Percentiles rank a stretch among this genome's conserved stretches.
Conservation (phyloP, 1,140 invertebrate genomes). For the Acromyrmex charruanus region DNA sequence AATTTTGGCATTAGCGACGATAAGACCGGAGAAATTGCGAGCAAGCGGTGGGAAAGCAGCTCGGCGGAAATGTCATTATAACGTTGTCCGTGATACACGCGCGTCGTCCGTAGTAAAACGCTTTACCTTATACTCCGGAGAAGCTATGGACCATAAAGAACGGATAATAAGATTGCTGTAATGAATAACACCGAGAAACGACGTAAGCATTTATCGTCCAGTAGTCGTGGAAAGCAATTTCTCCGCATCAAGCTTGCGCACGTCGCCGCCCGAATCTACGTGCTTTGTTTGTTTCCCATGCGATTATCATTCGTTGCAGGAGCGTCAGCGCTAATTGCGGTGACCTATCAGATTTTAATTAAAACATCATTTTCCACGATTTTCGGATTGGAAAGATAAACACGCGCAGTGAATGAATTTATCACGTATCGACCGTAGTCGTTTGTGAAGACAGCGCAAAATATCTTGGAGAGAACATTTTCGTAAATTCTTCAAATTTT, state of each 20-base stretch:
- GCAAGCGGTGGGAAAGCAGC: not conserved
- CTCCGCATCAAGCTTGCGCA: slow-evolving; percentile 6
- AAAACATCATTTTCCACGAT: not conserved
- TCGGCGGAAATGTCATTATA: not conserved
- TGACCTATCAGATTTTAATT: slow-evolving; percentile 53
- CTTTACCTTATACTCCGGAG: slow-evolving; percentile 5
- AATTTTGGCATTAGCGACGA: slow-evolving; percentile 30
- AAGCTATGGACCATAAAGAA: slow-evolving; percentile 50
- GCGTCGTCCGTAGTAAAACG: slow-evolving; percentile 24
- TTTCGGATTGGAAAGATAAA: slow-evolving; percentile 1
- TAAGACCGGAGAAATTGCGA: slow-evolving; percentile 3
- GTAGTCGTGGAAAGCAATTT: slow-evolving; percentile 38
- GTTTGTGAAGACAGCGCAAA: not conserved
- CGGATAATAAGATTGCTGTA: slow-evolving; percentile 52
- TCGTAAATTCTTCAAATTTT: not conserved
- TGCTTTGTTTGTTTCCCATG: not conserved
- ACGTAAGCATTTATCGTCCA: slow-evolving; percentile 31
- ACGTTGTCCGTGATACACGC: slow-evolving; percentile 8
- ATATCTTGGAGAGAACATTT: not conserved
- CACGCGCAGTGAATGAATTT: not conserved
- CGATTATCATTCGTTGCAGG: slow-evolving; percentile 20
- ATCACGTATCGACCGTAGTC: not conserved
- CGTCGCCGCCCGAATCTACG: slow-evolving; percentile 22
- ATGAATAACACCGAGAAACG: slow-evolving; percentile 51
- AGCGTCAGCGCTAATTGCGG: not conserved